phyloP scores from a whole-genome alignment of 2,113 vertebrate genomes.

The Catharus bicknelli region DNA sequence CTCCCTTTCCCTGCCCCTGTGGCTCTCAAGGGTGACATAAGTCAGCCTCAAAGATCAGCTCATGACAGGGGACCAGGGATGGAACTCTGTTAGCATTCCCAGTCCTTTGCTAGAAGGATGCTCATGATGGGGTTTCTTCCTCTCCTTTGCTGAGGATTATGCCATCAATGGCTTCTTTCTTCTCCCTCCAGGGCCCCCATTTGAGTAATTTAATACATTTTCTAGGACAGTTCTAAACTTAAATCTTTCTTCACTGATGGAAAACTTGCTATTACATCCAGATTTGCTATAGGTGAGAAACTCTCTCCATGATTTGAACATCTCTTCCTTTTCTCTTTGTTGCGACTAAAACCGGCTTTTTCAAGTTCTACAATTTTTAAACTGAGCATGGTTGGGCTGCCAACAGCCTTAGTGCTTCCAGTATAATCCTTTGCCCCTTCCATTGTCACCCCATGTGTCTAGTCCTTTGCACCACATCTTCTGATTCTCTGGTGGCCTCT shows the following conservation, averaged over 20 bases:
- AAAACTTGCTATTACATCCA: neutral
- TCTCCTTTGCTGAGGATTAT: neutral
- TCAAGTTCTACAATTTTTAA: neutral
- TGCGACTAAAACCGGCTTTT: neutral
- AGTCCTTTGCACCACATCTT: neutral
- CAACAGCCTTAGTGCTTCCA: neutral
- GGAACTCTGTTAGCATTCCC: neutral
- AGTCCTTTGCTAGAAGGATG: neutral
- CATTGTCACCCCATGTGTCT: neutral
- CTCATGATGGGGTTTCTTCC: neutral
- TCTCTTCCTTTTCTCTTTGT: neutral
- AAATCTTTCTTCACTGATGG: neutral
- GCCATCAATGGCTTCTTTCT: neutral
- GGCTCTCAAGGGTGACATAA: neutral
- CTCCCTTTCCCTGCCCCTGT: neutral
- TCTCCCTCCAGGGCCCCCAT: neutral
- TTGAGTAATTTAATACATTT: neutral
- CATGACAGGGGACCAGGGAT: rapidly evolving
- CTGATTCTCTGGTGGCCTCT: neutral
- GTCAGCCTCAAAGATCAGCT: neutral
- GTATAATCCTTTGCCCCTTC: neutral
- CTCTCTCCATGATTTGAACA: rapidly evolving
- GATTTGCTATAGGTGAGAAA: neutral
- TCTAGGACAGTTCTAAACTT: neutral
- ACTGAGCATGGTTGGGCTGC: neutral